phyloP scores from a whole-genome alignment of 2,113 vertebrate genomes.

The Corydoras sp. region DNA sequence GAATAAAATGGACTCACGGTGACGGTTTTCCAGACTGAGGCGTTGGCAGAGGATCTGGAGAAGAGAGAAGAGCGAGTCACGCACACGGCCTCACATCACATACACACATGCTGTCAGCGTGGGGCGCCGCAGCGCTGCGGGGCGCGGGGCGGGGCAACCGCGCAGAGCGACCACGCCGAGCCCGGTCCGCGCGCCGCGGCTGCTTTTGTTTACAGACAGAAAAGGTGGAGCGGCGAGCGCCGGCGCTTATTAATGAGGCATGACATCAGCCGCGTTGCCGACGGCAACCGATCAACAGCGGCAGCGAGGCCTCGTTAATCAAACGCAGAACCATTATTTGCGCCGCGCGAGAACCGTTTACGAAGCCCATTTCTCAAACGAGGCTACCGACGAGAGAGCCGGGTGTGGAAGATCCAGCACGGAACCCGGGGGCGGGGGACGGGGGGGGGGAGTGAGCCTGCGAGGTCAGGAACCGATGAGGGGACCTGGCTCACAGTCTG shows the following conservation, averaged over 20 bases:
- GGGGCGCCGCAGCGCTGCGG: constrained; percentile 2
- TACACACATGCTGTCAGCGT: constrained; percentile 42
- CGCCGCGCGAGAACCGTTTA: background rate
- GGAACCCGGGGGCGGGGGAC: no score
- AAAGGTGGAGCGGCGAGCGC: background rate
- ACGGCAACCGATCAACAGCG: constrained; percentile 3
- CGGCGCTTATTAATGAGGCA: background rate
- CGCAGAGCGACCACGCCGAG: background rate
- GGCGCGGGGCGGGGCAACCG: constrained; percentile 16
- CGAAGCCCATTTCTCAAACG: background rate
- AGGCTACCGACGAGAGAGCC: no score
- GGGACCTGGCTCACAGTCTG: no score
- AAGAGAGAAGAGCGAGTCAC: constrained; percentile 58
- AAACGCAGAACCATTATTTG: background rate
- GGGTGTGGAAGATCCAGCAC: no score
- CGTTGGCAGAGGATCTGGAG: constrained; percentile 87
- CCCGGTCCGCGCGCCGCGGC: background rate
- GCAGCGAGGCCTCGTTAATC: background rate
- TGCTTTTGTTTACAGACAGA: constrained; percentile 18
- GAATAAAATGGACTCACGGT: constrained; percentile 77
- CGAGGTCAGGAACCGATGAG: no score
- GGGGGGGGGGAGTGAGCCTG: no score
- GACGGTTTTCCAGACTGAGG: constrained; percentile 77
- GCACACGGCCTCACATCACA: constrained; percentile 48
- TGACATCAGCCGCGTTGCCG: constrained; percentile 1